Evolutionary conservation across 2,888 invertebrate genomes (phyloP).

Genomic region (Eubasilissa splendida): DNA sequence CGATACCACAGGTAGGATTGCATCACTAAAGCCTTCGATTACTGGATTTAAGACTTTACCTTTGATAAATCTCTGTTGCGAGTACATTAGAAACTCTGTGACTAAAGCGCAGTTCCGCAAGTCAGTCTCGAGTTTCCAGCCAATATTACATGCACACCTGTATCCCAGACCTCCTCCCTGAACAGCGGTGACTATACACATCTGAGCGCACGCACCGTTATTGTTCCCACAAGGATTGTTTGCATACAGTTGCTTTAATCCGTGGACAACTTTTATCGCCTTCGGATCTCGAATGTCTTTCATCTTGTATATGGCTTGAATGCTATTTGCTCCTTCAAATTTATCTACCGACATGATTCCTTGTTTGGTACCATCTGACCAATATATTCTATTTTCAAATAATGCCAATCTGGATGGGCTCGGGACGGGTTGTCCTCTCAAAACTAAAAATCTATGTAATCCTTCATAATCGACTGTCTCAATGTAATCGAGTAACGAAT

Average conservation of each 20-base stretch:
- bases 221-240: conserved; percentile 89
- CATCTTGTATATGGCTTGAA: conserved; percentile 85
- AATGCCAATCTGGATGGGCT: conserved; percentile 87
- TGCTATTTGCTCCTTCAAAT: conserved; percentile 84
- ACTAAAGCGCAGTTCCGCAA: conserved; percentile 86
- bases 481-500: conserved; percentile 94
- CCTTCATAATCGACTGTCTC: conserved; percentile 97
- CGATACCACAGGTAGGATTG: conserved; percentile 94
- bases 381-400: conserved; percentile 90
- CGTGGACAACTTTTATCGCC: conserved; percentile 87
- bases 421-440: conserved; percentile 88
- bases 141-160: conserved; percentile 93
- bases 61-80: conserved; percentile 95
- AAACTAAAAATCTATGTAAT: conserved; percentile 82
- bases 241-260: conserved; percentile 81
- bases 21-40: conserved; percentile 93
- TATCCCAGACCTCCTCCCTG: conserved; percentile 84
- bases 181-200: conserved; percentile 92
- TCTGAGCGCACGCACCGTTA: conserved; percentile 92
- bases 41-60: conserved; percentile 92
- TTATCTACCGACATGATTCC: conserved; percentile 91
- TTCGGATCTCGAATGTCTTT: conserved; percentile 87
- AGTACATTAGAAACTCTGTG: conserved; percentile 93
- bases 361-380: conserved; percentile 94
- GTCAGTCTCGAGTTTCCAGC: conserved; percentile 83